Base-by-base conservation (phyloP, 1,140 invertebrate genomes). In the Plodia interpunctella region DNA sequence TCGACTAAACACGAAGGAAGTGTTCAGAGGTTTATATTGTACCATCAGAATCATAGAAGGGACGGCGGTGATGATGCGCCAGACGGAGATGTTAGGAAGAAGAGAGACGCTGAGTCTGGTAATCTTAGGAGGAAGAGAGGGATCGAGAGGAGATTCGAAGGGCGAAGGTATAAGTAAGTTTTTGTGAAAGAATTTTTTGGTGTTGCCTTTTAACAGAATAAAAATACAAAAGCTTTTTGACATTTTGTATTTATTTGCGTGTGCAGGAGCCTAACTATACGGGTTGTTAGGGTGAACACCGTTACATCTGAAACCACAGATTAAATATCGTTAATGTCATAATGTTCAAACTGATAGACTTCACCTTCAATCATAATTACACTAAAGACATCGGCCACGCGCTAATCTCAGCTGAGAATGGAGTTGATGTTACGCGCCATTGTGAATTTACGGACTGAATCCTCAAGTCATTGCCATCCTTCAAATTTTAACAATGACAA, bases 1-100 rank as follows among this genome's bases (percentile, higher is more conserved):
- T 78, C 74, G 0, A 87, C 83, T 0, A 79, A 72, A 44, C 65
- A 78, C 21, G 60, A 63, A 0, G 72, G 72, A 0, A 59, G 44
- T 38, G 50, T 20, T 0, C 50, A 15, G 1, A n/a, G 38, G 15
- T 3, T 17, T 15, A 15, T 44, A 3, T 15, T 44, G 38, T 44
- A 44, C 15, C 38, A 21, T 18, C 51, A 25, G 25, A n/a, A 20
- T 4, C 28, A n/a, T 25, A 21, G 18, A 28, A 51, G 52, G 18
- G 56, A 15, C 0, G 63, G 66, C 57, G 8, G 6, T 30, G 58
- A 25, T 49, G 53, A 59, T 38, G 63, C 44, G 8, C 52, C 52
- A 21, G 44, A 57, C 15, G 55, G 50, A 19, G 38, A 59, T 17
- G 25, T 11, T 55, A 71, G 69, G 60, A 57, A 20, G 15, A 75